Evolutionary conservation across 1,140 invertebrate genomes (phyloP).

Genomic region (Drosophila azteca): DNA sequence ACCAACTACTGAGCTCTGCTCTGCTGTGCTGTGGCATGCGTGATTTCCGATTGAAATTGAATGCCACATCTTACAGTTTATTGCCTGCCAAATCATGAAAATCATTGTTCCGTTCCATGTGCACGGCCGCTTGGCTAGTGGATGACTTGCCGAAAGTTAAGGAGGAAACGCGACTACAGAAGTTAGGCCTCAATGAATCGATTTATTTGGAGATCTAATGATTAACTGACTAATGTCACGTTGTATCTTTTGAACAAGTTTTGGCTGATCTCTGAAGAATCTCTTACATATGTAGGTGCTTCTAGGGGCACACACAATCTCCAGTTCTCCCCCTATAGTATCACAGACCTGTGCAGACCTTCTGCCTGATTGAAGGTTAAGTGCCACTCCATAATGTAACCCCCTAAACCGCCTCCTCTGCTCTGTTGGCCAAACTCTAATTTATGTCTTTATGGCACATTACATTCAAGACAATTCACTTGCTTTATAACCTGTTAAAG

Average conservation of each 20-base stretch:
- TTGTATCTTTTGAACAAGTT: no score
- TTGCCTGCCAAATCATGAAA: constrained; percentile 53
- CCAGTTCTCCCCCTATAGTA: no score
- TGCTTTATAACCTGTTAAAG: constrained; percentile 49
- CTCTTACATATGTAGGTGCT: no score
- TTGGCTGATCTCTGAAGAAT: no score
- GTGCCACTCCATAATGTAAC: constrained; percentile 7
- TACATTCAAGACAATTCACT: constrained; percentile 53
- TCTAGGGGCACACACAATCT: no score
- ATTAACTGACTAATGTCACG: no score
- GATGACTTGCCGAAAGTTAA: constrained; percentile 34
- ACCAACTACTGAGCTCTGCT: background rate
- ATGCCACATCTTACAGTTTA: constrained; percentile 46
- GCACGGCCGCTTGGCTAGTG: constrained; percentile 5
- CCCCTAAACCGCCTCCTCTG: constrained; percentile 10
- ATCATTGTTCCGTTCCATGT: constrained; percentile 47
- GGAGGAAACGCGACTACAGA: constrained; percentile 26
- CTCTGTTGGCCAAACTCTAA: constrained; percentile 37
- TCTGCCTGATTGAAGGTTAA: constrained; percentile 20
- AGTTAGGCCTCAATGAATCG: constrained; percentile 39
- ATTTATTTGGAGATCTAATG: constrained; percentile 15
- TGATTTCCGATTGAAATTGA: constrained; percentile 48
- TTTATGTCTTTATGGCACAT: constrained; percentile 52
- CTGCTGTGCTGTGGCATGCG: constrained; percentile 29
- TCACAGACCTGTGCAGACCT: no score